Percentiles rank a stretch among this genome's conserved stretches.
These are phyloP conservation scores for Arvicola amphibius DNA, from an alignment of 2,797 vertebrate species.

Conservation along the genomic window DNA sequence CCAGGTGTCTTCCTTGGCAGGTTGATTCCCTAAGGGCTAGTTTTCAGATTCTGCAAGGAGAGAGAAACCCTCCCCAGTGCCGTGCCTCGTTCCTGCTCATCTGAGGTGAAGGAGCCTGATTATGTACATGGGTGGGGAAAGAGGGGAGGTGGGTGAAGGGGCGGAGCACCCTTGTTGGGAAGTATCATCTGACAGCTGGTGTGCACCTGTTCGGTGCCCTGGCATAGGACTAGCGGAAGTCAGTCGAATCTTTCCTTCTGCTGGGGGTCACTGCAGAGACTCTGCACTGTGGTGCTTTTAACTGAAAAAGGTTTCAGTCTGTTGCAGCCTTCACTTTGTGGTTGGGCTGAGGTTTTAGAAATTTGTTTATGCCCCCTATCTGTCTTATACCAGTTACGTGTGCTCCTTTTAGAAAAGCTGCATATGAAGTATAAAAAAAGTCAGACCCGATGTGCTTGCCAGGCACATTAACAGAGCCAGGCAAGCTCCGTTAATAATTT, in stretches of 20 bases:
- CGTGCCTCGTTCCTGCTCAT: not conserved
- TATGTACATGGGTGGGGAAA: too few relatives aligned
- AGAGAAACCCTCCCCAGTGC: not conserved
- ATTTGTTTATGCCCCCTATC: not conserved
- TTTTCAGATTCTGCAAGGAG: not conserved
- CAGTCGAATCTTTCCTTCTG: not conserved
- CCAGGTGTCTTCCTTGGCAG: not conserved
- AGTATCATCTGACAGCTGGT: accelerated
- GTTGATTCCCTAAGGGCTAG: not conserved
- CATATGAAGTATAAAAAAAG: not conserved
- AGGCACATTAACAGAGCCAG: too few relatives aligned
- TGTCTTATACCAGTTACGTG: too few relatives aligned
- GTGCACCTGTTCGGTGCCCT: not conserved
- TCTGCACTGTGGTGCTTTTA: not conserved
- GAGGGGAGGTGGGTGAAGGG: too few relatives aligned
- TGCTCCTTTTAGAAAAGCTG: not conserved
- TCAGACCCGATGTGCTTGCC: not conserved
- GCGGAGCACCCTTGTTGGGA: not conserved
- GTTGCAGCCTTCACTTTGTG: not conserved
- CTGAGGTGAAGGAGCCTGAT: not conserved
- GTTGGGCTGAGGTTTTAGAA: not conserved
- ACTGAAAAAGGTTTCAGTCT: not conserved
- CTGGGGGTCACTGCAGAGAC: not conserved
- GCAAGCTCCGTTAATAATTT: not conserved
- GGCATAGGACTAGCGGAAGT: not conserved